These are phyloP conservation scores for Drosophila fulvimacula DNA, from an alignment of 2,888 invertebrate species.

Conservation along the genomic window DNA sequence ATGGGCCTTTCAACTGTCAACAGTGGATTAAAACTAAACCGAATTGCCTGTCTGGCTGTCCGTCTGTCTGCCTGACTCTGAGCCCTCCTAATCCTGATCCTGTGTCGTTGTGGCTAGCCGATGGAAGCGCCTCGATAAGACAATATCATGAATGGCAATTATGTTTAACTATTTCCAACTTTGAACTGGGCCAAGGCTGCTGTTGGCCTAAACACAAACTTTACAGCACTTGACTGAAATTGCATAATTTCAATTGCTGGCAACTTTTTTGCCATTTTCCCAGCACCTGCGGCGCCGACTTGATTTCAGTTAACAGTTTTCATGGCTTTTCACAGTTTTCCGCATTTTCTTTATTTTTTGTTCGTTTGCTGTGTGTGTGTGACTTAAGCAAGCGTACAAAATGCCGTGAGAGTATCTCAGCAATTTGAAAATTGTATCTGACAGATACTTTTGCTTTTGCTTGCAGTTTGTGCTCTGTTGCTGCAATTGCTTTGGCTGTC, in stretches of 20 bases:
- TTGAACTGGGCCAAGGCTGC: slow-evolving; percentile 49
- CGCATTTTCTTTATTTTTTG: slow-evolving; percentile 36
- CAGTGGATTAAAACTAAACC: slow-evolving; percentile 63
- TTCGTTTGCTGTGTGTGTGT: slow-evolving; percentile 6
- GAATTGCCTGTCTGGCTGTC: slow-evolving; percentile 4
- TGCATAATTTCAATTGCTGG: slow-evolving; percentile 55
- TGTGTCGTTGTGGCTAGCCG: slow-evolving; percentile 12
- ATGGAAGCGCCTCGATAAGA: slow-evolving; percentile 27
- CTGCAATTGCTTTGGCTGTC: slow-evolving; percentile 33
- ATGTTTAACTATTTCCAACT: slow-evolving; percentile 11
- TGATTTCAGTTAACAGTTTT: slow-evolving; percentile 51
- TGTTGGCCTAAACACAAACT: slow-evolving; percentile 28
- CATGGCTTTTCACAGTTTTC: slow-evolving; percentile 40
- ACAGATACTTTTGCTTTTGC: slow-evolving; percentile 48
- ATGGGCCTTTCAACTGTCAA: slow-evolving; percentile 68
- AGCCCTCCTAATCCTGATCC: slow-evolving; percentile 17
- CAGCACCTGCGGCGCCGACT: slow-evolving; percentile 41
- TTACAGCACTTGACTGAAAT: slow-evolving; percentile 27
- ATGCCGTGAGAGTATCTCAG: slow-evolving; percentile 72
- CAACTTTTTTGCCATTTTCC: slow-evolving; percentile 45
- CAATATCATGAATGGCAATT: slow-evolving; percentile 18
- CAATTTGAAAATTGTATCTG: slow-evolving; percentile 76
- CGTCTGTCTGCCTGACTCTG: slow-evolving; percentile 4
- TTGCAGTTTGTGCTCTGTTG: slow-evolving; percentile 8
- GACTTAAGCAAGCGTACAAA: slow-evolving; percentile 54